Evolutionary conservation across 2,888 invertebrate genomes (phyloP).

Genomic region (Dusona sp.): DNA sequence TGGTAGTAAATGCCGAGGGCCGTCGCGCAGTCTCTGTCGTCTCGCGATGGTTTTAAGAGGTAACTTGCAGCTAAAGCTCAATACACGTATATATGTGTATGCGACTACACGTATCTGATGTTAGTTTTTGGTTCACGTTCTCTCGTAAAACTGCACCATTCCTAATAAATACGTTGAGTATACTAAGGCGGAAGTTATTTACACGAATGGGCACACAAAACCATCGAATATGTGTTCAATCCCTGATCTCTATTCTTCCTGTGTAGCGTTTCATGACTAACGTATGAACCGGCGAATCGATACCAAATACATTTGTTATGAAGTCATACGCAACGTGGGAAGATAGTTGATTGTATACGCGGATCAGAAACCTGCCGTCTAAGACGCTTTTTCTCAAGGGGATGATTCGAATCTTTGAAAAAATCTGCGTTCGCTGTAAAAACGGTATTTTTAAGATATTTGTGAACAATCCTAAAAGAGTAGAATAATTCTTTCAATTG

Average conservation of each 20-base stretch:
- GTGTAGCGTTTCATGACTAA: background rate
- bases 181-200: conserved; percentile 9
- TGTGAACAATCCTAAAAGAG: background rate
- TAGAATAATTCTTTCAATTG: background rate
- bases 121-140: conserved; percentile 37
- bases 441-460: background rate
- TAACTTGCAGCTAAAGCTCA: background rate
- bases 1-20: conserved; percentile 41
- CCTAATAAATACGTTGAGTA: conserved; percentile 62
- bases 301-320: conserved; percentile 27
- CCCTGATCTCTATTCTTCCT: conserved; percentile 31
- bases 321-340: background rate
- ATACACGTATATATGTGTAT: background rate
- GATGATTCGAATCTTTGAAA: background rate
- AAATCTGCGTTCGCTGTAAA: background rate
- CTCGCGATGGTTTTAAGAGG: conserved; percentile 54
- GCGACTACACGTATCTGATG: background rate
- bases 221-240: conserved; percentile 22
- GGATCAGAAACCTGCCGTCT: background rate
- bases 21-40: conserved; percentile 39
- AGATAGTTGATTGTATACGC: conserved; percentile 4
- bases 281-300: conserved; percentile 19
- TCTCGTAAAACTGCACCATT: conserved; percentile 60
- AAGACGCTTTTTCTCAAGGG: background rate
- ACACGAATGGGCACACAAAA: conserved; percentile 6